Evolutionary conservation across 2,888 invertebrate genomes (phyloP).

Genomic region (Noctuana brunneofusca): DNA sequence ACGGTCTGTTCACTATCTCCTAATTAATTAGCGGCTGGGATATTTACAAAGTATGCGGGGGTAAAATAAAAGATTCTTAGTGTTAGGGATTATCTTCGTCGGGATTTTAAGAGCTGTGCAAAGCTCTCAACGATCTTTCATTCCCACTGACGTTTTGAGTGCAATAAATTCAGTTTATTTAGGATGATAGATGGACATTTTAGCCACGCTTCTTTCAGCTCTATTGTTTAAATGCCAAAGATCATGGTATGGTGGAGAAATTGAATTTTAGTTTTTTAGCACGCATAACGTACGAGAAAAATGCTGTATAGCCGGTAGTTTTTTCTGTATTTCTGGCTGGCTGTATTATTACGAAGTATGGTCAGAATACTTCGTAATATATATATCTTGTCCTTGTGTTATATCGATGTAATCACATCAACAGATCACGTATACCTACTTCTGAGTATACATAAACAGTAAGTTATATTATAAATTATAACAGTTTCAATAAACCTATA

Average conservation of each 20-base stretch:
- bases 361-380: no score
- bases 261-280: no score
- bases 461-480: no score
- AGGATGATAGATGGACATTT: conserved; percentile 18
- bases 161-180: conserved; percentile 15
- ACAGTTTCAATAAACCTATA: neutral
- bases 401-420: no score
- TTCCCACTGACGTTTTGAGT: conserved; percentile 17
- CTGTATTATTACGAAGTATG: no score
- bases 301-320: no score
- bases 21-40: conserved; percentile 26
- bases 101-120: conserved; percentile 21
- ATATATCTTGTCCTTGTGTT: no score
- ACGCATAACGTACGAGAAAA: no score
- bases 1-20: conserved; percentile 4
- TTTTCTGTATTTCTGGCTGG: no score
- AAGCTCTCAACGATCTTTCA: conserved; percentile 15
- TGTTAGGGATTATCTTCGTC: conserved; percentile 21
- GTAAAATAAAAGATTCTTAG: conserved; percentile 21
- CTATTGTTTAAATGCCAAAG: conserved; percentile 5
- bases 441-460: no score
- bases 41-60: conserved; percentile 12
- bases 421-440: no score
- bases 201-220: neutral
- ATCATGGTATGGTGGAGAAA: neutral